Evolutionary conservation across 2,888 invertebrate species (phyloP).

Genomic region (Epirrita christyi): DNA sequence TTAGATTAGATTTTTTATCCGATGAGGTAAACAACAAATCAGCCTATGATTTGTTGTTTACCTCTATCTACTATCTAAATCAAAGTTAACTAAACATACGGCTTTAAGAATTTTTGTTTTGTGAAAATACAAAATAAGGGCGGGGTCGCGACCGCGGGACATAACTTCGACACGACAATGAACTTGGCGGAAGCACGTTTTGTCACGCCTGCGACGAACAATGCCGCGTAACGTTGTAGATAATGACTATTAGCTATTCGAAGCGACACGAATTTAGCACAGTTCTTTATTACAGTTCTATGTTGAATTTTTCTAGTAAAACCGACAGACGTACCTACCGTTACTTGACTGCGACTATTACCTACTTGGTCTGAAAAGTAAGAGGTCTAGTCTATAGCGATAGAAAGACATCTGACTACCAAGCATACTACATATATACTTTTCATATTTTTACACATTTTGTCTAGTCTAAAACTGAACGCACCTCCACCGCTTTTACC

Average conservation of each 20-base stretch:
- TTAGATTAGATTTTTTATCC: conserved; percentile 16
- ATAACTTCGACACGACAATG: conserved; percentile 69
- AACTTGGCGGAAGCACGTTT: conserved; percentile 77
- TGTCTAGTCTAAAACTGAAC: too few species aligned
- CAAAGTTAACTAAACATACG: neutral
- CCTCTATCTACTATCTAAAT: conserved; percentile 9
- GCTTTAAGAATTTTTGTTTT: conserved; percentile 1
- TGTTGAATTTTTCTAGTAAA: neutral
- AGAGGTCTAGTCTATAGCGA: neutral
- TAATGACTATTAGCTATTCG: conserved; percentile 60
- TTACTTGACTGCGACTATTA: conserved; percentile 11
- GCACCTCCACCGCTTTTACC: too few species aligned
- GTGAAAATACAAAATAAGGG: conserved; percentile 44
- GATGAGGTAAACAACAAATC: conserved; percentile 21
- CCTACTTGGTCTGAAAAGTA: neutral
- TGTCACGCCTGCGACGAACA: conserved; percentile 79
- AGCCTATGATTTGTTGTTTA: too few species aligned
- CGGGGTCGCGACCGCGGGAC: conserved; percentile 46
- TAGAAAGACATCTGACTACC: neutral
- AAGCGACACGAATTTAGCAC: conserved; percentile 39
- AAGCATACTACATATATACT: neutral
- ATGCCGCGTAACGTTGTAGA: conserved; percentile 58
- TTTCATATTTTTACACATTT: neutral
- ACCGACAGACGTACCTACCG: conserved; percentile 5
- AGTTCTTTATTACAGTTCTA: conserved; percentile 9